Base-by-base conservation (phyloP, 2,797 vertebrate genomes). In the Lateolabrax maculatus region DNA sequence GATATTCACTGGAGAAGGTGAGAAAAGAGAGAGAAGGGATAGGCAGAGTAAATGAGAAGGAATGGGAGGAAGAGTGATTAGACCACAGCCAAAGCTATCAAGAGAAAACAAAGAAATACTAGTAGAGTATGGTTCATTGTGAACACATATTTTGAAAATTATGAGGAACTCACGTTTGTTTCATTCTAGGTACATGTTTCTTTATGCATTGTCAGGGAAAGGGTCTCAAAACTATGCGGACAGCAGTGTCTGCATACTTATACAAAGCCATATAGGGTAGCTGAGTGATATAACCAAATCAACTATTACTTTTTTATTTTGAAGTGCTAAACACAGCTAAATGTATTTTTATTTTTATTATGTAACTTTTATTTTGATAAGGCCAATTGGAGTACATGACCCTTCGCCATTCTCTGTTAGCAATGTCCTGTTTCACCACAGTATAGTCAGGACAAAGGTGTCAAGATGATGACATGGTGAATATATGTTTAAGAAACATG, bases 1-100 rank as follows among this genome's bases (percentile, higher is more conserved):
- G 87, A 87, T 85, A 78, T 60, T 89, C 80, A 83, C 63, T 36
- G 43, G 73, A 80, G 86, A 89, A 84, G 79, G 67, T 49, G 81
- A 87, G 83, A 81, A 74, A 69, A 68, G 65, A 81, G 77, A 85
- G 71, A 82, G 79, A 64, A 73, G 65, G 71, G 74, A 69, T 36
- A 68, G 60, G 77, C 44, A 55, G 53, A 68, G 55, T 18, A 66
- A 78, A 87, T 73, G 60, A 71, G 70, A 60, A 43, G 76, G 84
- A 80, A 64, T 73, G 69, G 51, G 44, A 72, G 29, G 60, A 75
- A 31, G 77, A 72, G 63, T 62, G 68, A 80, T 75, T 87, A 75
- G 48, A 55, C 78, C 15, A 29, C 67, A 62, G 77, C 58, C 39
- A 58, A 51, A n/a, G 12, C 57, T 65, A 69, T 71, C 56, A 44